Percentiles rank a stretch among this genome's conserved stretches.
Conservation (phyloP, 2,113 vertebrate species). For the Lophura nycthemera region DNA sequence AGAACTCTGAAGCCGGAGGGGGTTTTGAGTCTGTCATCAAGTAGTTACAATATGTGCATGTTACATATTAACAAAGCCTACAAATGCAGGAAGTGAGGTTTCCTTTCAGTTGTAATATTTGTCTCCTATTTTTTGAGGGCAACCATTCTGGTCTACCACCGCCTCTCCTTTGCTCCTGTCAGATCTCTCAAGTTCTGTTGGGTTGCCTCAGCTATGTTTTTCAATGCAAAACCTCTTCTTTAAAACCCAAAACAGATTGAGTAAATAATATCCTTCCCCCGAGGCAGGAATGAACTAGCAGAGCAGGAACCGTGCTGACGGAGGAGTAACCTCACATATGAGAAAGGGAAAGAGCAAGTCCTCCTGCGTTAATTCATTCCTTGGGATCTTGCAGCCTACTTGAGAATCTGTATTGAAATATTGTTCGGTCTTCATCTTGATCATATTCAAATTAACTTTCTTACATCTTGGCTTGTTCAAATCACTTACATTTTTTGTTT, state of each 20-base stretch:
- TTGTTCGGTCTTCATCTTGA: background rate
- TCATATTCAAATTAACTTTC: background rate
- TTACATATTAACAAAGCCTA: constrained; percentile 39
- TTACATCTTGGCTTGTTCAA: background rate
- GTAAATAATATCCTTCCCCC: constrained; percentile 34
- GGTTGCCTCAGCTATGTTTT: constrained; percentile 1
- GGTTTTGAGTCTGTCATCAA: constrained; percentile 53
- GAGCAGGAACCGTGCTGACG: fast-evolving
- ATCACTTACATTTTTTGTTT: background rate
- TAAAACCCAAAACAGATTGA: constrained; percentile 51
- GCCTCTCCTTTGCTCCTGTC: constrained; percentile 1
- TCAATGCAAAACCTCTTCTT: constrained; percentile 28
- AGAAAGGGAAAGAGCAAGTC: background rate
- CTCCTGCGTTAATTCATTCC: background rate
- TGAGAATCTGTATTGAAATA: background rate
- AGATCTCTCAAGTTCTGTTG: constrained; percentile 16
- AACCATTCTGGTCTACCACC: constrained; percentile 40
- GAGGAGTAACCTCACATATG: background rate
- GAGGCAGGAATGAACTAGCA: background rate
- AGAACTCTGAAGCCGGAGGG: constrained; percentile 4
- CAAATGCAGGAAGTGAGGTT: constrained; percentile 44
- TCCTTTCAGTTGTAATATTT: constrained; percentile 47
- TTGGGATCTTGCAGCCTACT: background rate
- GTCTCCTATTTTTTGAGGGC: constrained; percentile 30
- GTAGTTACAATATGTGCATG: constrained; percentile 10